Evolutionary conservation across 2,113 vertebrate genomes (phyloP), one percentile per base, ranked within the genome.

Genomic region (Orthochromis malagaraziensis): DNA sequence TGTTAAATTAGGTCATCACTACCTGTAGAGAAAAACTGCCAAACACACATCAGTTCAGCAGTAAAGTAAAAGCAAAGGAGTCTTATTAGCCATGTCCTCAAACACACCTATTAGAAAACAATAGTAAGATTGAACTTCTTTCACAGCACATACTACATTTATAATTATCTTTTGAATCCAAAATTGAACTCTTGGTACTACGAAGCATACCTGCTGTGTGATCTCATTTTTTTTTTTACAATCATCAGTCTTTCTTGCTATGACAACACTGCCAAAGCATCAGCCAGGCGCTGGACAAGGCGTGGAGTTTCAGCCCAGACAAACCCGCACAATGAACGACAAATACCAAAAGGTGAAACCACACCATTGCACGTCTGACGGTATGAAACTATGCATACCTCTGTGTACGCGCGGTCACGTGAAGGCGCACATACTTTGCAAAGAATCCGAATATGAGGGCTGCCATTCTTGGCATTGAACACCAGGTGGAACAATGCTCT

Each of bases 231-330:
- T 16, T 86, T 55, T 68, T 45, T 68, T 16, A 24, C 42, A 89
- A 91, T 45, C 26, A 24, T 9, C 5, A 45, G 45, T 65, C 17
- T 11, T 13, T 21, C 13, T 14, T 38, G 82, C 63, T 86, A 79
- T 88, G 86, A 91, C 88, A 83, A 85, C 82, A 29, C 10, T 68
- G 86, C 84, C 84, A 89, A 88, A 91, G 40, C 21, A 82, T 82
- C 42, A 75, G 11, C 12, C 55, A 47, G 84, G 70, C 6, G 3
- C 14, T 81, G 87, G 17, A 68, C 80, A 81, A 87, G 93, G 94
- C 3, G 90, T 85, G 91, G 87, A 84, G 54, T 92, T 92, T 94
- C 85, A 91, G 54, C 60, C 6, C 47, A 26, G 75, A 86, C 84
- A 87, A 91, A 82, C 57, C 14, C 79, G 11, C 7, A 11, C 19